phyloP scores from a whole-genome alignment of 1,140 invertebrate genomes.

The Apis florea region DNA sequence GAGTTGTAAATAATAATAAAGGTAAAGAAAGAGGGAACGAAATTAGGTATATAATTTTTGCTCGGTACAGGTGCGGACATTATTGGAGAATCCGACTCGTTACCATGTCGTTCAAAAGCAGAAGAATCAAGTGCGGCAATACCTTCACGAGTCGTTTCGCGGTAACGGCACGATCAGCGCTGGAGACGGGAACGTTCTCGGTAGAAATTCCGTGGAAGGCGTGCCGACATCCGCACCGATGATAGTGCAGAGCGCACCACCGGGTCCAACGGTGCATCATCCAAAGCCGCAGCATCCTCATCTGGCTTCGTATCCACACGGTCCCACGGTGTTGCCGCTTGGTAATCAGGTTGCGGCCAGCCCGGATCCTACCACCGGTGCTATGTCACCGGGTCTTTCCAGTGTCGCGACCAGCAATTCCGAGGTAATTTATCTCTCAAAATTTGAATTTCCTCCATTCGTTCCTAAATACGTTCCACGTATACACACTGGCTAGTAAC shows the following conservation, averaged over 20 bases:
- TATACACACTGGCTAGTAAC: too few relatives aligned
- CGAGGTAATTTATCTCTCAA: slow-evolving; percentile 81
- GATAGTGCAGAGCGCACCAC: slow-evolving; percentile 75
- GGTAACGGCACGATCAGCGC: slow-evolving; percentile 44
- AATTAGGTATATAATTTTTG: background rate
- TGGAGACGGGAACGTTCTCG: slow-evolving; percentile 38
- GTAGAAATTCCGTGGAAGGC: slow-evolving; percentile 66
- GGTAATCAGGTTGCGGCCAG: slow-evolving; percentile 76
- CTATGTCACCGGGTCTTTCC: slow-evolving; percentile 87
- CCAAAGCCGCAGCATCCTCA: slow-evolving; percentile 73
- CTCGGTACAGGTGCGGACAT: slow-evolving; percentile 86
- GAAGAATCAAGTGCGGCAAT: slow-evolving; percentile 92
- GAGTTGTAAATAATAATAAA: background rate
- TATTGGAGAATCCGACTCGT: slow-evolving; percentile 93
- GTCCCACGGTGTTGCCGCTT: slow-evolving; percentile 60
- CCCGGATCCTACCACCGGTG: slow-evolving; percentile 81
- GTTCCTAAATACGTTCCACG: too few relatives aligned
- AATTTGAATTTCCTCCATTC: too few relatives aligned
- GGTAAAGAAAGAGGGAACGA: background rate
- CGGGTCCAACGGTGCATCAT: slow-evolving; percentile 67
- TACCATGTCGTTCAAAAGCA: slow-evolving; percentile 96
- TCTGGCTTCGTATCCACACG: slow-evolving; percentile 75
- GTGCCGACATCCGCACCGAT: slow-evolving; percentile 63
- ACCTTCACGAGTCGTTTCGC: slow-evolving; percentile 88
- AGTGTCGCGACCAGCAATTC: slow-evolving; percentile 88